phyloP scores from a whole-genome alignment of 1,140 invertebrate genomes.

The Drosophila arawakana region DNA sequence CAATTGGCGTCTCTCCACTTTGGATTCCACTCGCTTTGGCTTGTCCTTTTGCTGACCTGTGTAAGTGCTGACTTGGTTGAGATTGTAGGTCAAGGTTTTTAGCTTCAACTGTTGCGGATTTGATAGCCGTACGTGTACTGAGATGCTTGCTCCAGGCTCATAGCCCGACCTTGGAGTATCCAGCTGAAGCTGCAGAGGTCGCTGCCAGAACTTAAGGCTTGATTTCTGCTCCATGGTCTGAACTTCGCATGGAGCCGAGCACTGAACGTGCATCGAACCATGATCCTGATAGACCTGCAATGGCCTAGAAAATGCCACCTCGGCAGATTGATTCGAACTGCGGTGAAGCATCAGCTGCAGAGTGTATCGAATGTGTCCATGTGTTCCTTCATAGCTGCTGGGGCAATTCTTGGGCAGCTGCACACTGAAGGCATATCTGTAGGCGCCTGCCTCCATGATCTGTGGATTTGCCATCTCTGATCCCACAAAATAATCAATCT shows the following conservation, averaged over 20 bases:
- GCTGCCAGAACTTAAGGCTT: conserved; percentile 64
- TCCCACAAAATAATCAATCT: conserved; percentile 76
- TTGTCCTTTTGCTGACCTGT: conserved; percentile 49
- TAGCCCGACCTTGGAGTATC: conserved; percentile 64
- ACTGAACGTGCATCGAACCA: conserved; percentile 77
- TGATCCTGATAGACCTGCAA: conserved; percentile 88
- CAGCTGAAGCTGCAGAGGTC: conserved; percentile 61
- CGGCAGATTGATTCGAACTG: conserved; percentile 88
- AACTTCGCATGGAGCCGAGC: conserved; percentile 25
- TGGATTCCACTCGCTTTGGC: conserved; percentile 60
- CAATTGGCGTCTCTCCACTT: conserved; percentile 83
- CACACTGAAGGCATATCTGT: conserved; percentile 87
- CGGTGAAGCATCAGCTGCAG: conserved; percentile 87
- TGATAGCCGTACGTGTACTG: conserved; percentile 62
- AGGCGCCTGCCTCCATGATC: conserved; percentile 84
- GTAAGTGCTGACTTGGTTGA: conserved; percentile 74
- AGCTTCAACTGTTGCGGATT: conserved; percentile 84
- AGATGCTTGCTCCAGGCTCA: conserved; percentile 66
- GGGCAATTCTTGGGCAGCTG: conserved; percentile 86
- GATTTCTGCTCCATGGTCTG: conserved; percentile 46
- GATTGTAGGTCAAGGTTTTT: conserved; percentile 84
- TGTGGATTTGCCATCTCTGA: conserved; percentile 64
- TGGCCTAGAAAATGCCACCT: conserved; percentile 88
- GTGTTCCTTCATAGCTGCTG: conserved; percentile 89
- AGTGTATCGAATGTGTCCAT: conserved; percentile 89